Percentiles rank a stretch among this genome's conserved stretches.
These are phyloP conservation scores for Habrosyne pyritoides DNA, from an alignment of 2,888 invertebrate species.

Conservation along the genomic window DNA sequence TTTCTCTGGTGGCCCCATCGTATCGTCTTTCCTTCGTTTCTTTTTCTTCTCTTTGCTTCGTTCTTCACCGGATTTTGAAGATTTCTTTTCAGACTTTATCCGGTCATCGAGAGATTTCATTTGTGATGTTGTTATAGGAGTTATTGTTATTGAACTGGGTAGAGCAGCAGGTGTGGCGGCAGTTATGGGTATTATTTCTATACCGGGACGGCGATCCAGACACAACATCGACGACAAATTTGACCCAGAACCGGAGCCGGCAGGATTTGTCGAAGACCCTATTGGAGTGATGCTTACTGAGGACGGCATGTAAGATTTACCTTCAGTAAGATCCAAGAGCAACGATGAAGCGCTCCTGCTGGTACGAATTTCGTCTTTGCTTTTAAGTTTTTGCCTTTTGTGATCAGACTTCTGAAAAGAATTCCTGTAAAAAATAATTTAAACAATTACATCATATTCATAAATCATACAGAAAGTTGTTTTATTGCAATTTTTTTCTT, in stretches of 20 bases:
- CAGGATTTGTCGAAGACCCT: conserved; percentile 81
- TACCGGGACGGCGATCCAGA: conserved; percentile 88
- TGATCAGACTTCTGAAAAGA: conserved; percentile 83
- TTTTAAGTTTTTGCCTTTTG: conserved; percentile 85
- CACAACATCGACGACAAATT: conserved; percentile 84
- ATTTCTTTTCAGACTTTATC: conserved; percentile 74
- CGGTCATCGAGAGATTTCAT: conserved; percentile 76
- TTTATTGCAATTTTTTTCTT: too few species aligned
- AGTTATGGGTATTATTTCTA: conserved; percentile 93
- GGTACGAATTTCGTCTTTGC: conserved; percentile 78
- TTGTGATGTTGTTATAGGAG: conserved; percentile 88
- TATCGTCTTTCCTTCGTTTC: conserved; percentile 89
- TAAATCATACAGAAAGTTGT: too few species aligned
- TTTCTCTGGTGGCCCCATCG: conserved; percentile 93
- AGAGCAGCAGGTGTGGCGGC: conserved; percentile 85
- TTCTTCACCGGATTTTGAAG: conserved; percentile 73
- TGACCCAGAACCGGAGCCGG: conserved; percentile 85
- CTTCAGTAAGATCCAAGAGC: conserved; percentile 83
- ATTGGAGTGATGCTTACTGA: conserved; percentile 81
- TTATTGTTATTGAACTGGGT: conserved; percentile 93
- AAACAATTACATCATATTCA: too few species aligned
- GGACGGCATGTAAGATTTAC: conserved; percentile 79
- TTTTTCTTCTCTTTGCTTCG: conserved; percentile 87
- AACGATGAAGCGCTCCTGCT: conserved; percentile 65
- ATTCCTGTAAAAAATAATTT: conserved; percentile 68